These are phyloP conservation scores for Idaea aversata DNA, from an alignment of 2,888 invertebrate species.

Conservation along the genomic window DNA sequence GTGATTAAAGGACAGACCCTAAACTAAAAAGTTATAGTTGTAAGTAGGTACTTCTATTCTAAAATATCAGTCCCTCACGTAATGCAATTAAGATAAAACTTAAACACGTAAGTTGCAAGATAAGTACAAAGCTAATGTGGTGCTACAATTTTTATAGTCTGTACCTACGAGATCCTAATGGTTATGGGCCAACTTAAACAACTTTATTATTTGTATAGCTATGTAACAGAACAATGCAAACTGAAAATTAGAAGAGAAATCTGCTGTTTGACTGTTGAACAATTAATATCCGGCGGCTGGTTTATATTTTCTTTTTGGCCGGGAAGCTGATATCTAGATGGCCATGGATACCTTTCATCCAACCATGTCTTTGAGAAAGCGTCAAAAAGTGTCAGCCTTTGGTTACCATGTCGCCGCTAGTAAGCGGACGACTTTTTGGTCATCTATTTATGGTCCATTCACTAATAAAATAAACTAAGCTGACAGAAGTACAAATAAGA, in stretches of 20 bases:
- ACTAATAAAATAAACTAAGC: too few relatives aligned
- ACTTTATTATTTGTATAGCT: background rate
- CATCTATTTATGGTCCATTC: too few relatives aligned
- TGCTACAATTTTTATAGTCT: background rate
- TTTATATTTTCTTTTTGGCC: background rate
- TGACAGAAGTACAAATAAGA: too few relatives aligned
- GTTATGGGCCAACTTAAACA: background rate
- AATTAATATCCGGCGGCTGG: background rate
- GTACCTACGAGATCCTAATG: background rate
- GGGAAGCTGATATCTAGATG: background rate
- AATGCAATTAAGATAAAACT: background rate
- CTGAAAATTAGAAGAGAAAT: too few relatives aligned
- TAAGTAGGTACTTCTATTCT: background rate
- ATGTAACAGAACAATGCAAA: background rate
- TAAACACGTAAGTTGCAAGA: background rate
- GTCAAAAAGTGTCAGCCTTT: conserved; percentile 33
- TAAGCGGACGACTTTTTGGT: too few relatives aligned
- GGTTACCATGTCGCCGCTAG: too few relatives aligned
- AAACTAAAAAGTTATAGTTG: background rate
- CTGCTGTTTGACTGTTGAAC: background rate
- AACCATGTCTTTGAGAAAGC: background rate
- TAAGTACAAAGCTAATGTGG: conserved; percentile 1
- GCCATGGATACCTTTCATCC: background rate
- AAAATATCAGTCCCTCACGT: background rate
- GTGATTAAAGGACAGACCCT: too few relatives aligned